Percentiles rank a stretch among this genome's conserved stretches.
Conservation (phyloP, 2,113 vertebrate species). For the Meleagris gallopavo region DNA sequence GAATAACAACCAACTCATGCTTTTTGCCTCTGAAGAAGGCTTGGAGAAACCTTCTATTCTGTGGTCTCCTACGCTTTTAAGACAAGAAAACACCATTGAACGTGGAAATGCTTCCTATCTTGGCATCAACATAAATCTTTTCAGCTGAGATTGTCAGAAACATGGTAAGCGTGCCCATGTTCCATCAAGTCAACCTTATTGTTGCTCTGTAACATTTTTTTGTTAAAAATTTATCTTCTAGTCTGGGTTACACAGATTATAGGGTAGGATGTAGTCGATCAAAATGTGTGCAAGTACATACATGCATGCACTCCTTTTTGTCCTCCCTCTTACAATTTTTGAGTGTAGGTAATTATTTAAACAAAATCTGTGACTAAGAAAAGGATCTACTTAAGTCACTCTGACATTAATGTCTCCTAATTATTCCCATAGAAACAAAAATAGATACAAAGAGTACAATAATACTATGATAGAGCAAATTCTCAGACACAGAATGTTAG, state of each 20-base stretch:
- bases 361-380: not conserved
- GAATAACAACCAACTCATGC: not conserved
- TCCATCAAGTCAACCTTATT: not conserved
- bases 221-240: not conserved
- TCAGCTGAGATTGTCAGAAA: not conserved
- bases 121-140: not conserved
- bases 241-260: not conserved
- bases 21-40: not conserved
- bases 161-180: not conserved
- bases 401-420: too few species aligned
- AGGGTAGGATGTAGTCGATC: fast-evolving
- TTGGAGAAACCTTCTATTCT: not conserved
- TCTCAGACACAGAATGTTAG: too few species aligned
- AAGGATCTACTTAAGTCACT: not conserved
- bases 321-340: not conserved
- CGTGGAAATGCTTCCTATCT: not conserved
- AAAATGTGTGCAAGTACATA: not conserved
- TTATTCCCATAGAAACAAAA: too few species aligned
- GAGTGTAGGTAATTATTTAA: not conserved
- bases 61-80: not conserved
- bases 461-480: too few species aligned
- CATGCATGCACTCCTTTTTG: not conserved
- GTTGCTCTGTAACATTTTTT: not conserved
- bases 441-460: too few species aligned
- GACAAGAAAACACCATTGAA: not conserved